These are phyloP conservation scores for Cancer borealis DNA, from an alignment of 2,888 invertebrate species.

Conservation along the genomic window DNA sequence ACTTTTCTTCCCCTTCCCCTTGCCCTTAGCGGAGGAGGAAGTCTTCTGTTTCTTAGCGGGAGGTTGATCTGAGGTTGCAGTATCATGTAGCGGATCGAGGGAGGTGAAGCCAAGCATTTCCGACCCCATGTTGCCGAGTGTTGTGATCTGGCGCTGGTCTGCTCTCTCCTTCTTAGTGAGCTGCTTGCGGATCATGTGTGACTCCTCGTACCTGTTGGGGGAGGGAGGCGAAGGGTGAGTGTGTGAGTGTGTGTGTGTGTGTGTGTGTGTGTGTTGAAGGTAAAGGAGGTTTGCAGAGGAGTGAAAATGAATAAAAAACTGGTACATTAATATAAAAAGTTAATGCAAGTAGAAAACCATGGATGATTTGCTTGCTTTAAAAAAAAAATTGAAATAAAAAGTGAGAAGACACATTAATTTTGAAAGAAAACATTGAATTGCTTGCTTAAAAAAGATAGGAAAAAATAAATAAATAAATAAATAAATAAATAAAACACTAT, in stretches of 20 bases:
- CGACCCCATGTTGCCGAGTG: conserved; percentile 53
- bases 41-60: conserved; percentile 31
- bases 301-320: not conserved
- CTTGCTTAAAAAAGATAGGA: no score
- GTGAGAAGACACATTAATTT: no score
- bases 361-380: not conserved
- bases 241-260: not conserved
- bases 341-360: not conserved
- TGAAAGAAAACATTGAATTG: no score
- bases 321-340: no score
- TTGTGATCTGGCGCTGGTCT: conserved; percentile 45
- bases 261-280: not conserved
- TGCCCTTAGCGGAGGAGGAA: conserved; percentile 20
- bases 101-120: conserved; percentile 58
- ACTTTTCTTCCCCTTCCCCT: conserved; percentile 39
- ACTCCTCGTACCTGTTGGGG: conserved; percentile 54
- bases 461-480: no score
- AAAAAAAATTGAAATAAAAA: no score
- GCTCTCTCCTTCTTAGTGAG: conserved; percentile 37
- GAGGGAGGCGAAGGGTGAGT: not conserved
- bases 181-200: conserved; percentile 49
- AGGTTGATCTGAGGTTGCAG: not conserved
- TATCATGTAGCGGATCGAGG: conserved; percentile 46
- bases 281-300: no score
- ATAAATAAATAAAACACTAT: no score